Percentiles rank a stretch among this genome's conserved stretches.
Evolutionary conservation across 2,113 vertebrate genomes (phyloP).

Genomic region (Archocentrus centrarchus): DNA sequence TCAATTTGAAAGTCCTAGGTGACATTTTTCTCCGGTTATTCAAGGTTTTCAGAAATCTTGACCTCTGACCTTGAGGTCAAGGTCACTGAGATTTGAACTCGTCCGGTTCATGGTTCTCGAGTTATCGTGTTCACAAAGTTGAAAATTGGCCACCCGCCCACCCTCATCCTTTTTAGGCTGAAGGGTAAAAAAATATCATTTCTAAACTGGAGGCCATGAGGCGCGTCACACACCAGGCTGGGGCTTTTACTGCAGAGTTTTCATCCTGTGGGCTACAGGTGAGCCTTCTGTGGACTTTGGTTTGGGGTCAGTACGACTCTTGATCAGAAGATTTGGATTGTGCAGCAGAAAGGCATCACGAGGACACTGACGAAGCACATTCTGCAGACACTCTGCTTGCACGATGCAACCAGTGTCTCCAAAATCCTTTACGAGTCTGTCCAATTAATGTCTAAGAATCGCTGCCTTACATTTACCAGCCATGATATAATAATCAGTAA

Average conservation of each 20-base stretch:
- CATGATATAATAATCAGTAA: neutral
- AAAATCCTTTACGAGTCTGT: neutral
- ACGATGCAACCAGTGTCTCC: neutral
- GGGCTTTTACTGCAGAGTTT: neutral
- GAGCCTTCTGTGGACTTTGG: neutral
- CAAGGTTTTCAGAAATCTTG: too few relatives aligned
- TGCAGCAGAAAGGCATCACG: neutral
- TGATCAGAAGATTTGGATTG: neutral
- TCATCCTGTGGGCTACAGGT: neutral
- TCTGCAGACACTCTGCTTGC: neutral
- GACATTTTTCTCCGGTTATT: too few relatives aligned
- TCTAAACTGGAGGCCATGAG: neutral
- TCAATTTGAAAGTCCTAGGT: too few relatives aligned
- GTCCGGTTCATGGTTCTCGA: too few relatives aligned
- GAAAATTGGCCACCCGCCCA: too few relatives aligned
- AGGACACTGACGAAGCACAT: neutral
- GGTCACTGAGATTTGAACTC: too few relatives aligned
- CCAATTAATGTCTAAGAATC: neutral
- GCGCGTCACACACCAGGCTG: neutral
- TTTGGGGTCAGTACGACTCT: neutral
- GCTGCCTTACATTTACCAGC: constrained; percentile 3
- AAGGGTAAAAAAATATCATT: neutral
- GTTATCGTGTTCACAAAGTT: too few relatives aligned
- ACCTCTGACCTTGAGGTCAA: too few relatives aligned
- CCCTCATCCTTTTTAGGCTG: too few relatives aligned